These are phyloP conservation scores for Helicolenus hilgendorfi DNA, from an alignment of 2,797 vertebrate genomes.

Conservation along the genomic window DNA sequence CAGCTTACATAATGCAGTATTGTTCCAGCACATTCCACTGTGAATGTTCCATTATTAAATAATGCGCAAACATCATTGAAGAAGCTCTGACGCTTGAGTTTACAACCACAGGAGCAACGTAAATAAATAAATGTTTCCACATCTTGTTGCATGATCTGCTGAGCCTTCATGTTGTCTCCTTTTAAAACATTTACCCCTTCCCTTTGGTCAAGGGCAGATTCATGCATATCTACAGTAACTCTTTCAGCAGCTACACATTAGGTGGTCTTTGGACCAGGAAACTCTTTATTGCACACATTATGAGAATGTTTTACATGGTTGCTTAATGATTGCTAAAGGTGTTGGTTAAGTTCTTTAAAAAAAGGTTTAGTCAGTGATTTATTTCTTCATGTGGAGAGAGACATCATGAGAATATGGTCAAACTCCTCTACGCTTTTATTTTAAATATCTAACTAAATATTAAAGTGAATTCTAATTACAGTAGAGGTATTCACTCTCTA, in stretches of 20 bases:
- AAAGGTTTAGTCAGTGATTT: background rate
- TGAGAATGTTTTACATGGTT: background rate
- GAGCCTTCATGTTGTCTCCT: background rate
- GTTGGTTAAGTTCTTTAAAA: background rate
- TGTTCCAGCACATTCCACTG: background rate
- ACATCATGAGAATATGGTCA: background rate
- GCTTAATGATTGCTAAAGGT: background rate
- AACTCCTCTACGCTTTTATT: background rate
- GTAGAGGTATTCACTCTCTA: background rate
- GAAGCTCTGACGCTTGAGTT: background rate
- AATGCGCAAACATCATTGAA: background rate
- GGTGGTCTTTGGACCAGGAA: slow-evolving; percentile 2
- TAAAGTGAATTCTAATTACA: background rate
- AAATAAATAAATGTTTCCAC: background rate
- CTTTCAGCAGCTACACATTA: background rate
- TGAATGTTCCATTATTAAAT: background rate
- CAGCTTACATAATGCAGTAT: background rate
- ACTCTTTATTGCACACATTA: slow-evolving; percentile 18
- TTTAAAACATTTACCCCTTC: background rate
- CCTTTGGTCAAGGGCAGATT: slow-evolving; percentile 17
- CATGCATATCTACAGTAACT: background rate
- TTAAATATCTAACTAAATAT: background rate
- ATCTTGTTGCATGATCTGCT: background rate
- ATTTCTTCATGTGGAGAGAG: background rate
- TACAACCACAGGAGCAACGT: background rate